phyloP scores from a whole-genome alignment of 2,888 invertebrate species.

The Nomada hirtipes region DNA sequence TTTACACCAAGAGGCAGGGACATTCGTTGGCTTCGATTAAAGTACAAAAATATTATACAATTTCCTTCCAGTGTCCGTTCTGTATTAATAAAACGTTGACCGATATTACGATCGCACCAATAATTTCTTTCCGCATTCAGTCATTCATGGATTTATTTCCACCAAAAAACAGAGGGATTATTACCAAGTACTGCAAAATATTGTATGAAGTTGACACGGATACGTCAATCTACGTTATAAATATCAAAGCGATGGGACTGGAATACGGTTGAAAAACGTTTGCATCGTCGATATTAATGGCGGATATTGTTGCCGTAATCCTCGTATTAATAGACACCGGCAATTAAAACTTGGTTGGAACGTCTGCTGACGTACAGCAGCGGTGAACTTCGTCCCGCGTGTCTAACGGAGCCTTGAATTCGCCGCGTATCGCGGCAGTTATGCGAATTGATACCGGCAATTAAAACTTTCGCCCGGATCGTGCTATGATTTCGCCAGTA shows the following conservation, averaged over 20 bases:
- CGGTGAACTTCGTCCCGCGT: slow-evolving; percentile 59
- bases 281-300: slow-evolving; percentile 43
- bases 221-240: neutral
- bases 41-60: too few relatives aligned
- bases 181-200: neutral
- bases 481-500: slow-evolving; percentile 59
- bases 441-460: slow-evolving; percentile 75
- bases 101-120: too few relatives aligned
- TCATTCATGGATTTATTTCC: too few relatives aligned
- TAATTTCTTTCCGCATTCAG: too few relatives aligned
- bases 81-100: too few relatives aligned
- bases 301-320: slow-evolving; percentile 58
- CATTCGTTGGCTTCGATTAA: too few relatives aligned
- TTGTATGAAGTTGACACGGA: neutral
- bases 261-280: slow-evolving; percentile 27
- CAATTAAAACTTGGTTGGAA: slow-evolving; percentile 72
- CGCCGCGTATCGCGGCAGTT: slow-evolving; percentile 59
- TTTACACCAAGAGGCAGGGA: too few relatives aligned
- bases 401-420: slow-evolving; percentile 62
- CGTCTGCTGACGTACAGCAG: slow-evolving; percentile 57
- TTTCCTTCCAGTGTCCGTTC: too few relatives aligned
- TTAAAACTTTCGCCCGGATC: slow-evolving; percentile 72
- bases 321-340: slow-evolving; percentile 61
- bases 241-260: neutral
- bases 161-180: too few relatives aligned